Base-by-base conservation (phyloP, 1,140 invertebrate species). In the Hycleus cichorii region DNA sequence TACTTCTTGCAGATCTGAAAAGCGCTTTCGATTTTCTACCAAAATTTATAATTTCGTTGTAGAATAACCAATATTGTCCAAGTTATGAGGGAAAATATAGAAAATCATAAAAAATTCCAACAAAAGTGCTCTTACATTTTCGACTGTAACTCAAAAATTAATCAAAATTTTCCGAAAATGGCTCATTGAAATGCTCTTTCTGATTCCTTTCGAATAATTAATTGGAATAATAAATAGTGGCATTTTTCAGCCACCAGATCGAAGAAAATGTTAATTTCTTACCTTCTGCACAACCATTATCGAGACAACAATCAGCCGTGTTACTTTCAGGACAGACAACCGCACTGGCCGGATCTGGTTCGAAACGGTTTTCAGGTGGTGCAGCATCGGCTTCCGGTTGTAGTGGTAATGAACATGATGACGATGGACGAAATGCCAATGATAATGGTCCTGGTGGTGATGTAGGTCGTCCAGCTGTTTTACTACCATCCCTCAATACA, bases 401-500 rank as follows among this genome's bases (percentile, higher is more conserved):
- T 25, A 54, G 55, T 2, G 70, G 69, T 50, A 70, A 64, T 11
- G 65, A 64, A 53, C 67, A 65, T 9, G 70, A 69, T 62, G 65
- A 69, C 1, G 71, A 67, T 9, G 70, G 66, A 32, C 70, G 60
- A 47, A 71, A 74, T 27, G 65, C 66, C 39, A 69, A 55, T 6
- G 70, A 72, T 44, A 69, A 49, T 2, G 67, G 70, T 3, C 65
- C 64, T 26, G 43, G 9, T 6, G 71, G 72, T n/a, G 71, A 72
- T 8, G 60, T 65, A 9, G 72, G 81, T 77, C 57, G 80, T 78
- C 64, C 82, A 77, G 52, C 73, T 77, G 57, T 74, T 49, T 79
- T 72, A 46, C 74, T 75, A 9, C 82, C 82, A 62, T 84, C 83
- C 49, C 86, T 72, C n/a, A 86, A 74, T 39, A 87, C 80, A 54